A percentile compares a stretch with the other conserved stretches of the same genome.
Evolutionary conservation across 2,797 vertebrate species (phyloP).

Genomic region (Lophius americanus): DNA sequence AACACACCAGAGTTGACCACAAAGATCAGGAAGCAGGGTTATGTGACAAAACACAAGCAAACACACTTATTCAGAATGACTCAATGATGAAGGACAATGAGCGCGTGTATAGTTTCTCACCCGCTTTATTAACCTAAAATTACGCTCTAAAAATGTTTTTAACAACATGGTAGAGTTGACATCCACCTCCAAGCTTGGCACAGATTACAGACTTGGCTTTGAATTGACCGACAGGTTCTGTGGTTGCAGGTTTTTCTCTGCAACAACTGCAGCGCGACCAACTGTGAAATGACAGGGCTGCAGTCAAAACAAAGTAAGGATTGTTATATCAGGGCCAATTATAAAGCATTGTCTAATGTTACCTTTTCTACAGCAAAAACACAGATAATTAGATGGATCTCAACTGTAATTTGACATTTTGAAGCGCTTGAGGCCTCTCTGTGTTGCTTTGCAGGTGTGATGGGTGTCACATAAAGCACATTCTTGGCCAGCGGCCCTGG

Average conservation of each 20-base stretch:
- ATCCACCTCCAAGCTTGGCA: conserved; percentile 52
- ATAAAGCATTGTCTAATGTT: conserved; percentile 41
- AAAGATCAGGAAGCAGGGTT: conserved; percentile 61
- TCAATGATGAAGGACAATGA: conserved; percentile 40
- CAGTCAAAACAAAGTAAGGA: conserved; percentile 64
- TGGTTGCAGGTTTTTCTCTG: conserved; percentile 61
- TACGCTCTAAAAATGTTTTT: conserved; percentile 42
- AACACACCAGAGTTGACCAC: conserved; percentile 71
- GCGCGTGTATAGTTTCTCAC: conserved; percentile 53
- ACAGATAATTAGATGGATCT: conserved; percentile 26
- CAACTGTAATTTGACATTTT: conserved; percentile 23
- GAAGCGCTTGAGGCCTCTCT: background rate
- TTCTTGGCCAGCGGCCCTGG: conserved; percentile 20
- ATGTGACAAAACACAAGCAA: conserved; percentile 46
- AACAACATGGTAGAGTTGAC: conserved; percentile 43
- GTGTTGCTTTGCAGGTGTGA: conserved; percentile 32
- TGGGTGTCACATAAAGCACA: conserved; percentile 6
- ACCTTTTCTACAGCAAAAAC: conserved; percentile 29
- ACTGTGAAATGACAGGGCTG: conserved; percentile 62
- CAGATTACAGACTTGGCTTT: conserved; percentile 48
- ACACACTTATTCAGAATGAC: conserved; percentile 32
- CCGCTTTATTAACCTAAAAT: conserved; percentile 47
- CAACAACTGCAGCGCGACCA: conserved; percentile 51
- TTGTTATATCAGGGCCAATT: conserved; percentile 39
- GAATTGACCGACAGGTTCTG: conserved; percentile 62